Base-by-base conservation (phyloP, 2,888 invertebrate genomes). In the Heliconius hortense region DNA sequence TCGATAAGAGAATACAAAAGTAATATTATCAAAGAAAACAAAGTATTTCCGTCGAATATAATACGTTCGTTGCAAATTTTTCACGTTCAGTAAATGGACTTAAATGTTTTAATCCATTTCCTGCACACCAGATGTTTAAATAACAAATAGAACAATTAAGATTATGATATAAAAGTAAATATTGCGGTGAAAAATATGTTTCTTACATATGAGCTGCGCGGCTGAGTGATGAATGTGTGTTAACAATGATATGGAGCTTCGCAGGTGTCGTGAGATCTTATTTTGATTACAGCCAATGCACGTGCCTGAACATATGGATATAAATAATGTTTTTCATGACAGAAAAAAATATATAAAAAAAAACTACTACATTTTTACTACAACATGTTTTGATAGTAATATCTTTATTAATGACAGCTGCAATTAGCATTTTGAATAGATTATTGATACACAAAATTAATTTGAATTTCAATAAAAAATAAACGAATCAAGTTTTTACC, bases 181-280 rank as follows among this genome's bases (percentile, higher is more conserved):
- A 80, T 77, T 78, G 79, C 68, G 43, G 76, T 72, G 76, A 79
- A 81, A 80, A 79, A 77, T 75, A 35, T 62, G 63, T 79, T 73
- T 56, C 72, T 68, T 78, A 74, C 75, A 78, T 73, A 84, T 87
- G 84, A 71, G 66, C 76, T 73, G 85, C 88, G 84, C 82, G 85
- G 83, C 82, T 85, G 79, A 79, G 81, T 85, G 87, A 89, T 91
- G 91, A 92, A 70, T 80, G 86, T 86, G 76, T 77, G 76, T 78
- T 88, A 90, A 92, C 91, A 92, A 92, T 91, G 86, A 87, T 87
- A 83, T 82, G 83, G 84, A 87, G 86, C 84, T 85, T 82, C 83
- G 82, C 89, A 91, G 90, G 90, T 91, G 90, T 81, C 79, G 80
- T 82, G 82, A 81, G 83, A 85, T 84, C 84, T 82, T 86, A 86